Evolutionary conservation across 2,888 invertebrate species (phyloP).

Genomic region (Polymixis flavicincta): DNA sequence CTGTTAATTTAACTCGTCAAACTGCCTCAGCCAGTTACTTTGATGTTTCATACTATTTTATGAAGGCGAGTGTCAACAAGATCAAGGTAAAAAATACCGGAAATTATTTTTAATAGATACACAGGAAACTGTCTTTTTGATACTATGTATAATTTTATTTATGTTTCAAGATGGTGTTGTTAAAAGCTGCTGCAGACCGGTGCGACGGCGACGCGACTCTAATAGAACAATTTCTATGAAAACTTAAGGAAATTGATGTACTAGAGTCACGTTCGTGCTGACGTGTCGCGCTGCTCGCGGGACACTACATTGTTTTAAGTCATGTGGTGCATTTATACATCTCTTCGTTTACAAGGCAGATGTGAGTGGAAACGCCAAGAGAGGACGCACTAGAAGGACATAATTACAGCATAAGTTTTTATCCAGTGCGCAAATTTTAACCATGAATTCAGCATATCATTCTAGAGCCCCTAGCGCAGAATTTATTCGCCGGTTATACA

Average conservation of each 20-base stretch:
- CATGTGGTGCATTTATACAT: neutral
- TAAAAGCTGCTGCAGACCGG: neutral
- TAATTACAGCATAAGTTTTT: too few species aligned
- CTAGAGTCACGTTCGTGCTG: neutral
- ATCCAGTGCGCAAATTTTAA: too few species aligned
- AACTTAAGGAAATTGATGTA: neutral
- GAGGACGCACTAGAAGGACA: neutral
- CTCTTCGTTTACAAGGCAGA: neutral
- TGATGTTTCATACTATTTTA: slow-evolving; percentile 24
- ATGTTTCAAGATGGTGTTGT: neutral
- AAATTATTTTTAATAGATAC: neutral
- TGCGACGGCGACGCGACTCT: neutral
- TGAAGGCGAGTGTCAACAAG: slow-evolving; percentile 22
- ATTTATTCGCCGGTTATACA: too few species aligned
- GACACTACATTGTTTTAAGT: neutral
- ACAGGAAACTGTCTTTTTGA: neutral
- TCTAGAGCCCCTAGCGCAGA: too few species aligned
- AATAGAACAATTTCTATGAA: neutral
- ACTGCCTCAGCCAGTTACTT: neutral
- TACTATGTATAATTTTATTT: neutral
- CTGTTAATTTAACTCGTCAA: neutral
- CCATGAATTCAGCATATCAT: too few species aligned
- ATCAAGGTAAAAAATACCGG: slow-evolving; percentile 13
- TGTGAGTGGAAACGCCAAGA: neutral
- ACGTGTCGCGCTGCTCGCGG: too few species aligned